Conservation (phyloP, 2,113 vertebrate species). For the Ptyas mucosa region DNA sequence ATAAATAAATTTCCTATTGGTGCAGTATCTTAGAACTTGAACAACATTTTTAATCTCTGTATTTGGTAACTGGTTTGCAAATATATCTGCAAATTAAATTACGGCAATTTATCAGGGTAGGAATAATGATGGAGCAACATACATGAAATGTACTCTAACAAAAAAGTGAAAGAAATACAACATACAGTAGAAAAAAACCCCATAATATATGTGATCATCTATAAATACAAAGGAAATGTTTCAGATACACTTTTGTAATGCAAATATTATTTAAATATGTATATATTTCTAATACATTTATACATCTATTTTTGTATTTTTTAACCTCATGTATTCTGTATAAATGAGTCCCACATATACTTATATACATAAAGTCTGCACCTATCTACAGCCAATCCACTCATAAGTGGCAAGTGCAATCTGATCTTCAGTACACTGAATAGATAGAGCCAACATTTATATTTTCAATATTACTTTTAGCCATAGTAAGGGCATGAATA, state of each 20-base stretch:
- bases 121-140: background rate
- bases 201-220: background rate
- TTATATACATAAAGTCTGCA: background rate
- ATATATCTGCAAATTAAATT: background rate
- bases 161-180: background rate
- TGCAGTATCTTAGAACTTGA: background rate
- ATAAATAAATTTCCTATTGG: background rate
- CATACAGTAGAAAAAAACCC: background rate
- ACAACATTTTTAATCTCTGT: background rate
- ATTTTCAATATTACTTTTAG: background rate
- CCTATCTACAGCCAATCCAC: background rate
- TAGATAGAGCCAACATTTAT: background rate
- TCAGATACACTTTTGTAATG: background rate
- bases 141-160: background rate
- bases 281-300: background rate
- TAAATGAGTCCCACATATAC: background rate
- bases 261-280: background rate
- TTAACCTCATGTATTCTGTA: background rate
- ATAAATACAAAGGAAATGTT: background rate
- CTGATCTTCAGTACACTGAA: background rate
- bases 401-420: background rate
- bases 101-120: background rate
- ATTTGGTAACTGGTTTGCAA: background rate
- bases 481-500: background rate
- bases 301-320: background rate